Evolutionary conservation across 1,140 invertebrate species (phyloP), one percentile per base, ranked within the genome.

Genomic region (Hycleus cichorii): DNA sequence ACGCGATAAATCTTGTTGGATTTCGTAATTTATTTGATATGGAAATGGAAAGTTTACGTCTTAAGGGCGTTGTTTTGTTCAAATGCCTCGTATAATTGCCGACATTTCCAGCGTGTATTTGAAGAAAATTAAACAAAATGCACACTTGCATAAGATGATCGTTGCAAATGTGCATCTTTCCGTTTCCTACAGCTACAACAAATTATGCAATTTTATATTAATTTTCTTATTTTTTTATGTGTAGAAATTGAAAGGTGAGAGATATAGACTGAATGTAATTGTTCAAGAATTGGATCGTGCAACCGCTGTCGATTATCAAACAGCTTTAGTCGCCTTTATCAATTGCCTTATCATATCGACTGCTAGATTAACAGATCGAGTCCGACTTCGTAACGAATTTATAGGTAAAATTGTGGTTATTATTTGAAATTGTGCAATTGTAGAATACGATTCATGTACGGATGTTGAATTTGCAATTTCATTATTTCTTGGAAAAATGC

Each of bases 261-360:
- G 93, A 38, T 95, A 96, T 78, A 83, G 93, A 52, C 86, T 96
- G 66, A 87, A 82, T 65, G 80, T 95, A 62, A 84, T 97, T 45
- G 86, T 97, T 46, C 83, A 87, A 54, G 95, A 97, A 76, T 76
- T 97, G 64, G 85, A 87, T 68, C 82, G 83, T 68, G 85, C 91
- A 3, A 81, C 84, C 26, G 82, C 83, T 27, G 78, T 88, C 27
- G 91, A 95, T 68, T 97, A 96, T 78, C 89, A 90, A 78, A 92
- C 90, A 4, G 89, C 91, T 8, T 75, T 97, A 46, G 79, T 97
- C 65, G 91, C 91, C 42, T 95, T 97, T 76, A 88, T 97, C 76
- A 97, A 97, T 80, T 96, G 93, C 74, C 83, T 97, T 69, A 90
- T 97, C 69, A 91, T 95, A 66, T 91, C 91, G n/a, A 91, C 90